A percentile compares a stretch with the other conserved stretches of the same genome.
These are phyloP conservation scores for Drosophila fungiperda DNA, from an alignment of 2,888 invertebrate genomes.

Conservation along the genomic window DNA sequence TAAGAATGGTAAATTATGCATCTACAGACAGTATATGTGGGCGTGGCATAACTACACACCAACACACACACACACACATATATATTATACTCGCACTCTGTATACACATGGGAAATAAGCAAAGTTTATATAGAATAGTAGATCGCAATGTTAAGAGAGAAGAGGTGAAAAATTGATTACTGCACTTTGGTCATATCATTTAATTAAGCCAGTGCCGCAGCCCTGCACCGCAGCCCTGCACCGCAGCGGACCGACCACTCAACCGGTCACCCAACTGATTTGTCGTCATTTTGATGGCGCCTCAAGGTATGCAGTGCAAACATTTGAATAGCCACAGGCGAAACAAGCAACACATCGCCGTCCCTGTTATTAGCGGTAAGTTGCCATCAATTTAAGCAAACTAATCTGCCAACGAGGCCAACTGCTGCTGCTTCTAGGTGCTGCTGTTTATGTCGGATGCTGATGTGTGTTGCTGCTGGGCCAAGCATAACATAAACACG, in stretches of 20 bases:
- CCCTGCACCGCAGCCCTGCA: constrained; percentile 1
- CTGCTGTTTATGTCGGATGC: constrained; percentile 3
- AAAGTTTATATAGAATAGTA: constrained; percentile 51
- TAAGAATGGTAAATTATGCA: constrained; percentile 73
- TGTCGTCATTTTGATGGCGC: constrained; percentile 35
- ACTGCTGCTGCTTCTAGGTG: constrained; percentile 14
- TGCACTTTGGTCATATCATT: constrained; percentile 65
- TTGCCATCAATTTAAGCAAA: constrained; percentile 81
- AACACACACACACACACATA: neutral
- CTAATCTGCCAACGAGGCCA: constrained; percentile 70
- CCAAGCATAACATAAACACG: constrained; percentile 71
- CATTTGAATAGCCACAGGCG: constrained; percentile 27
- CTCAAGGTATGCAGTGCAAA: constrained; percentile 56
- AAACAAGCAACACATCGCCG: constrained; percentile 47
- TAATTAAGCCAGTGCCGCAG: constrained; percentile 53
- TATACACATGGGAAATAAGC: constrained; percentile 67
- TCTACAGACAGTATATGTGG: constrained; percentile 22
- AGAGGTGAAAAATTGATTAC: constrained; percentile 62
- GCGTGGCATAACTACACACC: constrained; percentile 12
- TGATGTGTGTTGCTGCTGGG: constrained; percentile 39
- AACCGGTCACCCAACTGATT: constrained; percentile 1
- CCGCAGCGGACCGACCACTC: constrained; percentile 13
- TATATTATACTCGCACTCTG: neutral
- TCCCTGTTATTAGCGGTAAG: constrained; percentile 73
- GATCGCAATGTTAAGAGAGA: constrained; percentile 6